These are phyloP conservation scores for Fregata magnificens DNA, from an alignment of 2,113 vertebrate genomes.

Conservation along the genomic window DNA sequence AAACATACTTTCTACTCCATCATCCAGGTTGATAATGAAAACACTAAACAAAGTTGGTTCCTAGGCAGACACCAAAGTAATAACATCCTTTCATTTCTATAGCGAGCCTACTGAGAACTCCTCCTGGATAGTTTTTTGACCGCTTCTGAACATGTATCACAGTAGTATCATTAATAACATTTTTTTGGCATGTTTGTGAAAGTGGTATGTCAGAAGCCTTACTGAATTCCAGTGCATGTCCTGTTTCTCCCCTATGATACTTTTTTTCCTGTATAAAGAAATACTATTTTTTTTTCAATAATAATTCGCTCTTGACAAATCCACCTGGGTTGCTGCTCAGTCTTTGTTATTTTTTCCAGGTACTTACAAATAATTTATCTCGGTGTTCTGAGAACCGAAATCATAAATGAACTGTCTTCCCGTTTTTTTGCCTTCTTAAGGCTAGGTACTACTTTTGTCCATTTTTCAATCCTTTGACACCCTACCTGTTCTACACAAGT, in stretches of 20 bases:
- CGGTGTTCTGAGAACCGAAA: not conserved
- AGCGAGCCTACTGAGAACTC: not conserved
- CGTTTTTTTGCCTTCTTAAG: not conserved
- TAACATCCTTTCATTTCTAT: not conserved
- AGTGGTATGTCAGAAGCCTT: not conserved
- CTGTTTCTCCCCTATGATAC: not conserved
- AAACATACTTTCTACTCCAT: not conserved
- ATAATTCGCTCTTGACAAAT: not conserved
- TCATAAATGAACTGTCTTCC: not conserved
- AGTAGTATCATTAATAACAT: not conserved
- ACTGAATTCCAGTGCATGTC: not conserved
- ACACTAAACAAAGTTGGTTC: not conserved
- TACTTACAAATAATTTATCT: not conserved
- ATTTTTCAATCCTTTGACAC: not conserved
- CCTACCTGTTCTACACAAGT: not conserved
- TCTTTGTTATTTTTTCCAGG: not conserved
- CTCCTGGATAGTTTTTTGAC: not conserved
- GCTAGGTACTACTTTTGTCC: not conserved
- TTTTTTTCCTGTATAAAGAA: not conserved
- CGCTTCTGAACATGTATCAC: not conserved
- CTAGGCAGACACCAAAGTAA: not conserved
- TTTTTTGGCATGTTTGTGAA: not conserved
- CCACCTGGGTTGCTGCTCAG: not conserved
- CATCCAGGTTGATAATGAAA: not conserved
- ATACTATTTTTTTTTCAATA: not conserved